Percentiles rank a stretch among this genome's conserved stretches.
Evolutionary conservation across 2,888 invertebrate species (phyloP).

Genomic region (Trachelus troglodyta): DNA sequence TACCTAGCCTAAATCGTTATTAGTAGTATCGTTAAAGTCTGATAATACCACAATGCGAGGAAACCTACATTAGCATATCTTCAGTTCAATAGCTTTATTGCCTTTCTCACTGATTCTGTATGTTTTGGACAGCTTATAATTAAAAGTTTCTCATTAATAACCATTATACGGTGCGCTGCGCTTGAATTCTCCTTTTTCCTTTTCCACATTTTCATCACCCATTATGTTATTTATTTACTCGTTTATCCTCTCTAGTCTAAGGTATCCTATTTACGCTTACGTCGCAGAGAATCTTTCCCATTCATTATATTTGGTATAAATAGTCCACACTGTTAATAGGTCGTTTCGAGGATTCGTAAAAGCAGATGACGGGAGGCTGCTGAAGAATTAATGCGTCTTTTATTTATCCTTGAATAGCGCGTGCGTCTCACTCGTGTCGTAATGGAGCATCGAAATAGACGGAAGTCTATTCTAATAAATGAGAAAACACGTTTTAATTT

Average conservation of each 20-base stretch:
- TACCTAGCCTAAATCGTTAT: conserved; percentile 47
- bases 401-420: background rate
- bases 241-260: conserved; percentile 38
- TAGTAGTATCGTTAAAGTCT: conserved; percentile 45
- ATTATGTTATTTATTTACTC: conserved; percentile 21
- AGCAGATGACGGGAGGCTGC: background rate
- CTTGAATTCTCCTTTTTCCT: conserved; percentile 26
- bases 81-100: conserved; percentile 52
- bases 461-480: background rate
- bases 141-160: conserved; percentile 24
- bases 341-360: background rate
- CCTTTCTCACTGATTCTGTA: conserved; percentile 55
- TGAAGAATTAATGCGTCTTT: background rate
- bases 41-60: conserved; percentile 51
- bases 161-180: conserved; percentile 27
- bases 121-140: conserved; percentile 49
- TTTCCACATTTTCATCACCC: conserved; percentile 11
- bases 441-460: background rate
- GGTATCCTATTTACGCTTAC: conserved; percentile 29
- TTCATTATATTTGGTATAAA: conserved; percentile 20
- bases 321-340: conserved; percentile 10
- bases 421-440: background rate
- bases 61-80: conserved; percentile 51
- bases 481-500: background rate
- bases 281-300: conserved; percentile 11